Evolutionary conservation across 2,113 vertebrate species (phyloP).

Genomic region (Grallaria varia): DNA sequence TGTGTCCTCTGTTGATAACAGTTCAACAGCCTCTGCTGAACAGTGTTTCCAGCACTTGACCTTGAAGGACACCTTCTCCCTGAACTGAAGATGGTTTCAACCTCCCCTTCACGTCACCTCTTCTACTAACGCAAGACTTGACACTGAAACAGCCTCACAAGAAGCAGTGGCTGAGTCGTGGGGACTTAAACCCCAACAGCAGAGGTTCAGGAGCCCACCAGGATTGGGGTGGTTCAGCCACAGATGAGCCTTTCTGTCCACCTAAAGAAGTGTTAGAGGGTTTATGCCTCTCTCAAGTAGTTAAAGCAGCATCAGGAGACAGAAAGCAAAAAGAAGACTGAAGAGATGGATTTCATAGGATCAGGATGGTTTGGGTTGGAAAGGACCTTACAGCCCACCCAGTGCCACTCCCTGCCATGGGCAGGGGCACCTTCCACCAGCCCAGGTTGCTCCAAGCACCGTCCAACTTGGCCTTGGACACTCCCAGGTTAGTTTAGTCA

Average conservation of each 20-base stretch:
- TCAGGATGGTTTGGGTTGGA: background rate
- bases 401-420: background rate
- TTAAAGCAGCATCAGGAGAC: background rate
- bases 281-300: background rate
- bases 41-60: background rate
- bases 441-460: accelerated
- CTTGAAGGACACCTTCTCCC: background rate
- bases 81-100: background rate
- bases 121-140: background rate
- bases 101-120: background rate
- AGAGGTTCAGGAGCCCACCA: background rate
- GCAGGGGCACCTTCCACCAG: background rate
- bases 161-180: background rate
- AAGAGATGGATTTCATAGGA: background rate
- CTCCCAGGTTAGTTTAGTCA: background rate
- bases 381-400: background rate
- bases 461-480: accelerated
- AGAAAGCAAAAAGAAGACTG: background rate
- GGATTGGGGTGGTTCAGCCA: background rate
- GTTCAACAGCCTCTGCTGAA: background rate
- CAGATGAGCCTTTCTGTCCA: background rate
- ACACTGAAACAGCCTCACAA: background rate
- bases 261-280: background rate
- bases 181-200: background rate
- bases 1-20: background rate